Evolutionary conservation across 2,797 vertebrate genomes (phyloP).

Genomic region (Graptemys geographica): DNA sequence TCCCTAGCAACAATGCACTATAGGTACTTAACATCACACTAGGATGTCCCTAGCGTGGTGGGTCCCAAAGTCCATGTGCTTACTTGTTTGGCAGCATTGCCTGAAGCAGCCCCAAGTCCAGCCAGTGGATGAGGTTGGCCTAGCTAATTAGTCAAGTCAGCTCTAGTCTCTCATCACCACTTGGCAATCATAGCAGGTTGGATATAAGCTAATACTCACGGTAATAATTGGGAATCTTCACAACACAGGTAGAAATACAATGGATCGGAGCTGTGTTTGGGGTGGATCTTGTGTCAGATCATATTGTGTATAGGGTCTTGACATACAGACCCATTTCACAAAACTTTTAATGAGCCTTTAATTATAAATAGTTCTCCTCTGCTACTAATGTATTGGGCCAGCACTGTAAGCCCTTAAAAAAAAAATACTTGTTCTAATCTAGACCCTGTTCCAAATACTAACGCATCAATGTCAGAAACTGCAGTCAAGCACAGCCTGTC

Average conservation of each 20-base stretch:
- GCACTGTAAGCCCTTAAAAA: background rate
- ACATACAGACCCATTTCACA: constrained; percentile 49
- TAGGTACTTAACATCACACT: constrained; percentile 61
- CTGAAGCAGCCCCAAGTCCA: constrained; percentile 44
- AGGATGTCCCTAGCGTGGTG: constrained; percentile 32
- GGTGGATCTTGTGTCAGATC: constrained; percentile 41
- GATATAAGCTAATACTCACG: constrained; percentile 60
- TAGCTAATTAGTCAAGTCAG: constrained; percentile 79
- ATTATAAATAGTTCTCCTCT: constrained; percentile 72
- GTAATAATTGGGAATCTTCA: constrained; percentile 42
- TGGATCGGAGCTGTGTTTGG: constrained; percentile 36
- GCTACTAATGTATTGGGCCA: constrained; percentile 72
- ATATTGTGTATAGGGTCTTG: constrained; percentile 20
- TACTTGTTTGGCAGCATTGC: constrained; percentile 54
- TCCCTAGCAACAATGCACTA: background rate
- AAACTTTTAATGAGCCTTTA: constrained; percentile 75
- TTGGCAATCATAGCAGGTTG: constrained; percentile 72
- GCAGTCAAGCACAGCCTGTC: constrained; percentile 83
- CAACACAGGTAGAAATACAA: constrained; percentile 63
- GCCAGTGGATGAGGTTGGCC: constrained; percentile 65
- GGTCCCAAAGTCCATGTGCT: constrained; percentile 47
- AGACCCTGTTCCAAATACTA: constrained; percentile 77
- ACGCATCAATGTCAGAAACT: constrained; percentile 82
- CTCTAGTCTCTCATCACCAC: constrained; percentile 71
- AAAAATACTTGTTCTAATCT: constrained; percentile 58